These are phyloP conservation scores for Polyploca ridens DNA, from an alignment of 2,888 invertebrate species.

Conservation along the genomic window DNA sequence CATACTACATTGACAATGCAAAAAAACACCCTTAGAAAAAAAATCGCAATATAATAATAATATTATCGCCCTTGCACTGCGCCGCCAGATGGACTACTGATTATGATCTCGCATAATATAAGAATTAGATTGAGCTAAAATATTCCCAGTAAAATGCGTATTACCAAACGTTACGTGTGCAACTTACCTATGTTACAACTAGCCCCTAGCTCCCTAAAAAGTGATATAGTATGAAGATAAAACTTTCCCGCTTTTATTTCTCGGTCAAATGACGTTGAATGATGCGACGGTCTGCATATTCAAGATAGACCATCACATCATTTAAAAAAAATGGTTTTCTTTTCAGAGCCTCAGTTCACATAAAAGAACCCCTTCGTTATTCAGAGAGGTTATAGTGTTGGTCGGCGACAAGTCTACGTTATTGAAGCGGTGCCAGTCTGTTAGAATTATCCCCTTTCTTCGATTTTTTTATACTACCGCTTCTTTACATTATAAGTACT, in stretches of 20 bases:
- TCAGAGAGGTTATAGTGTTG: conserved; percentile 70
- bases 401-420: conserved; percentile 51
- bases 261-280: conserved; percentile 77
- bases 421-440: conserved; percentile 50
- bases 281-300: conserved; percentile 74
- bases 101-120: no score
- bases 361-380: conserved; percentile 78
- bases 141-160: no score
- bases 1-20: no score
- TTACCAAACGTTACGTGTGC: no score
- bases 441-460: conserved; percentile 49
- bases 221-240: conserved; percentile 56
- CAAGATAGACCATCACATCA: conserved; percentile 70
- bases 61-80: no score
- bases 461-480: conserved; percentile 32
- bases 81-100: no score
- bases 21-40: no score
- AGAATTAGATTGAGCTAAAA: no score
- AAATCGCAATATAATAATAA: no score
- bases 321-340: conserved; percentile 74
- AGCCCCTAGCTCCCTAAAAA: conserved; percentile 12
- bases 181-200: no score
- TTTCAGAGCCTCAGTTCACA: conserved; percentile 66
- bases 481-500: conserved; percentile 14
- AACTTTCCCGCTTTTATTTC: conserved; percentile 53